Conservation (phyloP, 2,888 invertebrate genomes). For the Hirtodrosophila alboralis region DNA sequence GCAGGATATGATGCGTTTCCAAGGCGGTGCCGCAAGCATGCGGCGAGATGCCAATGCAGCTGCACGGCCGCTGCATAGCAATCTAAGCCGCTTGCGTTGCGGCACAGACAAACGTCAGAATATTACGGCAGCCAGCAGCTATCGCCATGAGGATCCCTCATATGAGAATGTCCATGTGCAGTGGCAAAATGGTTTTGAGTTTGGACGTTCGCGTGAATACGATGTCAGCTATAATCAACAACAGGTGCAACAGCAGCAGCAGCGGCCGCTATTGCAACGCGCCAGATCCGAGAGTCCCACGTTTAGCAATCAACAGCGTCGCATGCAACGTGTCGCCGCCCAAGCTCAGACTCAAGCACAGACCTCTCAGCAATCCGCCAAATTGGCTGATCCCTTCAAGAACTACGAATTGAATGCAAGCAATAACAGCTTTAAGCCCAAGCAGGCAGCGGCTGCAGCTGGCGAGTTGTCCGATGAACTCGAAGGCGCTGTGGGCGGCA, state of each 20-base stretch:
- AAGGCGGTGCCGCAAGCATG: constrained; percentile 52
- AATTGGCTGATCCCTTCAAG: constrained; percentile 82
- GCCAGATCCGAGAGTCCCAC: constrained; percentile 83
- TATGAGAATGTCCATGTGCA: constrained; percentile 84
- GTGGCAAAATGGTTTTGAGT: constrained; percentile 84
- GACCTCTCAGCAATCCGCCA: constrained; percentile 46
- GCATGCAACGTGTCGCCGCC: constrained; percentile 61
- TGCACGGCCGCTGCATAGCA: constrained; percentile 79
- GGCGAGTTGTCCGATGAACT: constrained; percentile 55
- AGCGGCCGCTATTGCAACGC: constrained; percentile 77
- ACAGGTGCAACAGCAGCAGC: constrained; percentile 46
- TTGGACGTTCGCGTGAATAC: constrained; percentile 82
- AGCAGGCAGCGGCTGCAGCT: constrained; percentile 44
- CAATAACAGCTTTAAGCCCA: constrained; percentile 83
- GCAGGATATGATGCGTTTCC: constrained; percentile 83
- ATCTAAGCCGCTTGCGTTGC: constrained; percentile 79
- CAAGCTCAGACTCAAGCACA: constrained; percentile 25
- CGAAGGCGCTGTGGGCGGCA: constrained; percentile 74
- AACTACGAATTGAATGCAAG: constrained; percentile 83
- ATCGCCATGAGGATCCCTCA: constrained; percentile 82
- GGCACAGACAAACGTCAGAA: constrained; percentile 55
- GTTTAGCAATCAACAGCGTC: constrained; percentile 74
- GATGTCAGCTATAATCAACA: constrained; percentile 51
- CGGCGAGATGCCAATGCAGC: constrained; percentile 69
- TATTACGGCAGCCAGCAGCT: constrained; percentile 18